Evolutionary conservation across 1,140 invertebrate genomes (phyloP).

Genomic region (Drosophila pruinosa): DNA sequence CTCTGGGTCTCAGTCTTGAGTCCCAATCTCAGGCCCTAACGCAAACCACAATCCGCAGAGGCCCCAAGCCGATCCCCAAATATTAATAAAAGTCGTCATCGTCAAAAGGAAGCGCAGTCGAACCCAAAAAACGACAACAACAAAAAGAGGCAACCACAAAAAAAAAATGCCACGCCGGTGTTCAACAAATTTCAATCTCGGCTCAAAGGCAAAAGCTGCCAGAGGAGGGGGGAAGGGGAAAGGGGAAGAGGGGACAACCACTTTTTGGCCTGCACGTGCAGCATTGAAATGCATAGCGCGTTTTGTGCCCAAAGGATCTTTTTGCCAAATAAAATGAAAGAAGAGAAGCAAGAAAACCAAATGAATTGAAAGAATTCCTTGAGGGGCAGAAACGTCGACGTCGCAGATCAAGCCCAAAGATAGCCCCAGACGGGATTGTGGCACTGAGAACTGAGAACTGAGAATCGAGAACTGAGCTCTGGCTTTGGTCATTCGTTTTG

Average conservation of each 20-base stretch:
- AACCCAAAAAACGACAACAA: slow-evolving; percentile 42
- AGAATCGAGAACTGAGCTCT: neutral
- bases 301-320: slow-evolving; percentile 70
- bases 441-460: neutral
- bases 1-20: slow-evolving; percentile 17
- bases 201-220: slow-evolving; percentile 57
- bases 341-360: slow-evolving; percentile 39
- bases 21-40: neutral
- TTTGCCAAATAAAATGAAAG: slow-evolving; percentile 49
- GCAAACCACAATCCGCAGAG: slow-evolving; percentile 14
- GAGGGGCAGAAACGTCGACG: slow-evolving; percentile 67
- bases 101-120: slow-evolving; percentile 74
- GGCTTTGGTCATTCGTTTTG: slow-evolving; percentile 39
- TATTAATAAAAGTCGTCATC: slow-evolving; percentile 81
- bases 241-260: neutral
- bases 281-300: slow-evolving; percentile 77
- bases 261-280: slow-evolving; percentile 69
- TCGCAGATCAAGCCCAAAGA: slow-evolving; percentile 67
- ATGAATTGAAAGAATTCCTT: slow-evolving; percentile 79
- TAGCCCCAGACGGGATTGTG: slow-evolving; percentile 36
- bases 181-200: slow-evolving; percentile 79
- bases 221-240: neutral
- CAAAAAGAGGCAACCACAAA: slow-evolving; percentile 17
- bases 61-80: slow-evolving; percentile 65
- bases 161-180: slow-evolving; percentile 73